Evolutionary conservation across 2,888 invertebrate species (phyloP).

Genomic region (Lasius platythorax): DNA sequence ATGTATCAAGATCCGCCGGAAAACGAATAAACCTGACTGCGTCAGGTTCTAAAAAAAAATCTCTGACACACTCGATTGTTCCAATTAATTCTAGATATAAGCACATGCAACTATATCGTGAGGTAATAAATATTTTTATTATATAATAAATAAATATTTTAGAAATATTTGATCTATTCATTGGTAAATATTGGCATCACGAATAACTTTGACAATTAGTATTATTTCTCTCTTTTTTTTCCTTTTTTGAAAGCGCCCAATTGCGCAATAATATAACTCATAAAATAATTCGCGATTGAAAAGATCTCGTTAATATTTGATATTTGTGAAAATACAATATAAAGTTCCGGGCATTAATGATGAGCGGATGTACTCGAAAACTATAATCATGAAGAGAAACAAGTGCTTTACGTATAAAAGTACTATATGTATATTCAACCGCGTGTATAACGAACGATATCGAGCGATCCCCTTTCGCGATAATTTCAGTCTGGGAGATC

Average conservation of each 20-base stretch:
- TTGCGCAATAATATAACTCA: neutral
- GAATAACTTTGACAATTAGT: neutral
- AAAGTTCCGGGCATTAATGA: neutral
- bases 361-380: slow-evolving; percentile 37
- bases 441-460: slow-evolving; percentile 21
- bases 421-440: neutral
- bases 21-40: neutral
- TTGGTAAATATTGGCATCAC: neutral
- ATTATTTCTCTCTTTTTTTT: neutral
- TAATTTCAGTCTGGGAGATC: slow-evolving; percentile 33
- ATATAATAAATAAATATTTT: neutral
- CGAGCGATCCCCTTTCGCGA: slow-evolving; percentile 37
- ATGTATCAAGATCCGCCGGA: neutral
- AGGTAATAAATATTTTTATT: neutral
- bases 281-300: slow-evolving; percentile 10
- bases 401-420: neutral
- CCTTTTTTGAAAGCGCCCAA: neutral
- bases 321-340: slow-evolving; percentile 41
- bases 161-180: neutral
- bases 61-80: slow-evolving; percentile 1
- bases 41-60: neutral
- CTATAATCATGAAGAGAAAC: slow-evolving; percentile 19
- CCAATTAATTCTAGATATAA: neutral
- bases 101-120: neutral
- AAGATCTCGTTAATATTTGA: slow-evolving; percentile 25